Evolutionary conservation across 2,888 invertebrate species (phyloP), one percentile per base, ranked within the genome.

Genomic region (Thereva nobilitata): DNA sequence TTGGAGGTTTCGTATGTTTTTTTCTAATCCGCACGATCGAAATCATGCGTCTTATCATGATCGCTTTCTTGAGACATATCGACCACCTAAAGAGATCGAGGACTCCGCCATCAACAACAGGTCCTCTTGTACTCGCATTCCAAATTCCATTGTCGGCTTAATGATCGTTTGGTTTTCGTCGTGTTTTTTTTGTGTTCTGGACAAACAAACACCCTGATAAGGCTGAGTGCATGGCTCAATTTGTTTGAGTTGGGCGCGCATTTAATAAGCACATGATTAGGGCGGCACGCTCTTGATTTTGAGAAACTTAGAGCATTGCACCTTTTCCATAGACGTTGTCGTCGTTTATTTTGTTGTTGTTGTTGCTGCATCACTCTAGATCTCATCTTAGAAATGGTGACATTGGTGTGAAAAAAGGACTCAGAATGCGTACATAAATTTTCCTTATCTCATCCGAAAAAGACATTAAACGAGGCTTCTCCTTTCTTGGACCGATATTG

Each of bases 371-470:
- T 23, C 23, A 44, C 10, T 44, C 9, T 44, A n/a, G n/a, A 44
- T 44, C 44, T n/a, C 44, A 9, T 44, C 10, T 44, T 44, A n/a
- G 44, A 44, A 4, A 44, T 44, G 9, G 10, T 44, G 7, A 42
- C 9, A 42, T 44, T 7, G 9, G 9, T 44, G 9, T 44, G 52
- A 52, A 64, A 56, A 63, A 67, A 56, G 67, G 67, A 67, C 64
- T 34, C n/a, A 56, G 64, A 64, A 57, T 53, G 64, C 64, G 64
- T 64, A 64, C 67, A 67, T 67, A 67, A 64, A 64, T 67, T 67
- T 57, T 0, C 40, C 40, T 55, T 57, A 44, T 57, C 57, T 57
- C n/a, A 34, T 55, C 23, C 9, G 42, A 55, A 42, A 23, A 9
- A 23, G 23, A 41, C 34, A 12, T 23, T 55, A 8, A 34, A 34